Conservation (phyloP, 2,888 invertebrate species). For the Boloria euphrosyne region DNA sequence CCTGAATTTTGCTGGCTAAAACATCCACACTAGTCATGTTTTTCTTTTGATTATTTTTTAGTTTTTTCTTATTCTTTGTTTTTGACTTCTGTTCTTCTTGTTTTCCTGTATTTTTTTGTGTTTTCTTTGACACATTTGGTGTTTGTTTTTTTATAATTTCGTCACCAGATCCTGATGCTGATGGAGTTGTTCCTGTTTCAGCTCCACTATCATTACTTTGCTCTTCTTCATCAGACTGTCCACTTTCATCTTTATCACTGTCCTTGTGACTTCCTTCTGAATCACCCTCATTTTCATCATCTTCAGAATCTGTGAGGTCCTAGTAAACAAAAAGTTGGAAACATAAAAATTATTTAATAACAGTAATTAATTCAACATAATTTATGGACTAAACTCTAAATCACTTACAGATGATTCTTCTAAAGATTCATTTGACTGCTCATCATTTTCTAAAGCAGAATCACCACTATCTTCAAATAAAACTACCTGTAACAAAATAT, state of each 20-base stretch:
- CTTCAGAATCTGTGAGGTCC: conserved; percentile 65
- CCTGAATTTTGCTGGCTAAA: conserved; percentile 58
- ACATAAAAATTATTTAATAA: not conserved
- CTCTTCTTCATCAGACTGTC: conserved; percentile 56
- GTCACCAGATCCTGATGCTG: conserved; percentile 49
- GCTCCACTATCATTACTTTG: conserved; percentile 71
- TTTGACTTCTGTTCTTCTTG: conserved; percentile 1
- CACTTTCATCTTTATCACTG: conserved; percentile 50
- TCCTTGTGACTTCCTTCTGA: conserved; percentile 25
- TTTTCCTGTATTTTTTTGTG: conserved; percentile 29
- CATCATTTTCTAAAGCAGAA: conserved; percentile 64
- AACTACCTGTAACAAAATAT: conserved; percentile 59
- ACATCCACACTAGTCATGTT: conserved; percentile 51
- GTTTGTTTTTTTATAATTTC: conserved; percentile 50
- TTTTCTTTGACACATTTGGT: conserved; percentile 37
- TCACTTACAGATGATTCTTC: conserved; percentile 63
- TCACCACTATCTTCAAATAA: conserved; percentile 82
- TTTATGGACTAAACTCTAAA: not conserved
- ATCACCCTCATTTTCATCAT: conserved; percentile 47
- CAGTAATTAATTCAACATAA: not conserved
- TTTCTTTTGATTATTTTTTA: conserved; percentile 26
- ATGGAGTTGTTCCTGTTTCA: conserved; percentile 59
- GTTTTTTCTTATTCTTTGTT: conserved; percentile 30
- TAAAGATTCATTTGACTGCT: conserved; percentile 41
- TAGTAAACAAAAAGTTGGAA: conserved; percentile 35